Conservation (phyloP, 2,113 vertebrate species). For the Edolisoma coerulescens region DNA sequence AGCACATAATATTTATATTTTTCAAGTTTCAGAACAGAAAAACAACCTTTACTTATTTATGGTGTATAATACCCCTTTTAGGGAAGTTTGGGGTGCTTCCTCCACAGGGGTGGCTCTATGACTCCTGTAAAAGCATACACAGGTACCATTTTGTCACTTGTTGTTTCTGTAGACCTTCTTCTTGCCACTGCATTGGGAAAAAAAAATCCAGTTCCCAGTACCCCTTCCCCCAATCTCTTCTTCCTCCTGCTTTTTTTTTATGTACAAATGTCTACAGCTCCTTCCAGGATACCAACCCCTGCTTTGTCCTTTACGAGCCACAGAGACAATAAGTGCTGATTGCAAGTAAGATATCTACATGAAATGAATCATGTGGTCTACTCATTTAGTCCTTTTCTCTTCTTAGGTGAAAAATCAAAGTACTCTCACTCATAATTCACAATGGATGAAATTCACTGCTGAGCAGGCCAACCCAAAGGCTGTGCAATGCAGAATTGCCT, state of each 20-base stretch:
- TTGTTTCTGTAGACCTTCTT: background rate
- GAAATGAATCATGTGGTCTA: background rate
- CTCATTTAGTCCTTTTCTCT: background rate
- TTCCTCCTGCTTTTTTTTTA: background rate
- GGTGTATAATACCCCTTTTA: background rate
- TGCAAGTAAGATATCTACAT: constrained; percentile 1
- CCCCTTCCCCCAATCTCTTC: background rate
- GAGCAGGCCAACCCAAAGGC: background rate
- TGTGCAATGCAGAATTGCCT: background rate
- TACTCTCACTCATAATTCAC: constrained; percentile 1
- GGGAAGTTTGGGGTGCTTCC: background rate
- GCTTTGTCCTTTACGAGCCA: constrained; percentile 11
- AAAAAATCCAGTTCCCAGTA: background rate
- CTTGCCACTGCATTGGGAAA: background rate
- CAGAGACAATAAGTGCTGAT: constrained; percentile 53
- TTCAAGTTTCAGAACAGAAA: background rate
- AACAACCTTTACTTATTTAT: background rate
- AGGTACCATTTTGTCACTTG: background rate
- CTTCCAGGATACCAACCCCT: background rate
- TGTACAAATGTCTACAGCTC: background rate
- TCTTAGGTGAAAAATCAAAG: constrained; percentile 52
- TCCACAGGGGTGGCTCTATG: background rate
- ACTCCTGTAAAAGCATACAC: background rate
- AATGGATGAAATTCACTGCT: background rate
- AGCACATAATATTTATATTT: background rate